phyloP scores from a whole-genome alignment of 1,140 invertebrate species.

The Drosophila punjabiensis region DNA sequence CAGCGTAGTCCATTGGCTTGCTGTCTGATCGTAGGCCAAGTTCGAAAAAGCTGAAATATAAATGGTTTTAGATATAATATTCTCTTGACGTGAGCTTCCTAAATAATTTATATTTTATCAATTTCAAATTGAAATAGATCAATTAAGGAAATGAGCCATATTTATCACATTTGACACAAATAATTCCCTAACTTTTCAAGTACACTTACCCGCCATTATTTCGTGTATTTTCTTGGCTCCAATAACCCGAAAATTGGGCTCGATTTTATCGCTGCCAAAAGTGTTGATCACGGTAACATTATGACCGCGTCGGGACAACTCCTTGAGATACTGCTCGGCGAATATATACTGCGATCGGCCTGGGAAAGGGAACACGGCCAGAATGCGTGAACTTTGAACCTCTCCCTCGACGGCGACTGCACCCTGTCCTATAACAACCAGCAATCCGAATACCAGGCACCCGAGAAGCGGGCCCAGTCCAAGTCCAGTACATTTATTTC shows the following conservation, averaged over 20 bases:
- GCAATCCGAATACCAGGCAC: not conserved
- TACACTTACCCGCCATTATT: constrained; percentile 56
- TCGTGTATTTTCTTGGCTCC: constrained; percentile 69
- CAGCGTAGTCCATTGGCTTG: constrained; percentile 52
- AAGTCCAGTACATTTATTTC: not conserved
- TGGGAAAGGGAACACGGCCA: constrained; percentile 76
- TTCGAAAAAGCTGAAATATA: constrained; percentile 35
- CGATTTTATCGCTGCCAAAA: constrained; percentile 72
- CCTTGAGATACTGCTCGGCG: constrained; percentile 79
- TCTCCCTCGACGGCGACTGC: not conserved
- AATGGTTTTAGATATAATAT: not conserved
- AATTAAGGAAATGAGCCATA: not conserved
- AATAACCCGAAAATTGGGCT: constrained; percentile 82
- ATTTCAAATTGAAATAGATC: not conserved
- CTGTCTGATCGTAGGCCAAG: constrained; percentile 25
- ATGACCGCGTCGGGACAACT: constrained; percentile 85
- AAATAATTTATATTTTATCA: not conserved
- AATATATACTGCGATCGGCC: constrained; percentile 78
- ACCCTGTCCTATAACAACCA: not conserved
- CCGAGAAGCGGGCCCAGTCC: constrained; percentile 4
- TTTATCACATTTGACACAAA: not conserved
- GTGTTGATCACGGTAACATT: constrained; percentile 86
- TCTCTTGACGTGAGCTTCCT: not conserved
- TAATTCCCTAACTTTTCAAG: too few relatives aligned
- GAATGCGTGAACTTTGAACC: constrained; percentile 58